Conservation (phyloP, 2,888 invertebrate species). For the Gari tellinella region DNA sequence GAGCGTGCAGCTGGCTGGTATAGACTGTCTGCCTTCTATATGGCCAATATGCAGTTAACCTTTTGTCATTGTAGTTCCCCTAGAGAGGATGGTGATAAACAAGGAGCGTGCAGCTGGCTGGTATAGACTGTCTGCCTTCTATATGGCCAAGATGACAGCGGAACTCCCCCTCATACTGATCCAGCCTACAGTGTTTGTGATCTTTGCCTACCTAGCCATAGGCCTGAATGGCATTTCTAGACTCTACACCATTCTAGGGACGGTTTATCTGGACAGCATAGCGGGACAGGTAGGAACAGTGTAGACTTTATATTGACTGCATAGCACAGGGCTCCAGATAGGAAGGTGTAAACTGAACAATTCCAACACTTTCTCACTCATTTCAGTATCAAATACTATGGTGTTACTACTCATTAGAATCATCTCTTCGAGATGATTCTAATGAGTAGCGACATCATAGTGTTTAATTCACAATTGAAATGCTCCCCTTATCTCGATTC, state of each 20-base stretch:
- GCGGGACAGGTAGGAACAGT: slow-evolving; percentile 91
- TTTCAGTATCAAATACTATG: too few species aligned
- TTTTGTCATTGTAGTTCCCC: slow-evolving; percentile 90
- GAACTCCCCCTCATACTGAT: slow-evolving; percentile 91
- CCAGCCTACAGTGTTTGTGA: slow-evolving; percentile 90
- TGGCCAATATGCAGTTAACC: slow-evolving; percentile 94
- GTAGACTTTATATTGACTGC: slow-evolving; percentile 10
- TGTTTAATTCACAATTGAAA: too few species aligned
- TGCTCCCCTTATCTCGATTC: too few species aligned
- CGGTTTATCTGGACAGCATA: slow-evolving; percentile 89
- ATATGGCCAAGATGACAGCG: slow-evolving; percentile 92
- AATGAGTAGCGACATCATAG: too few species aligned
- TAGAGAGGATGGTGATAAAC: slow-evolving; percentile 91
- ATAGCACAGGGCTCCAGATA: too few species aligned
- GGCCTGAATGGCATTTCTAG: slow-evolving; percentile 88
- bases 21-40: slow-evolving; percentile 91
- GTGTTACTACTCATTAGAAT: too few species aligned
- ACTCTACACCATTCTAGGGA: slow-evolving; percentile 89
- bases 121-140: slow-evolving; percentile 92
- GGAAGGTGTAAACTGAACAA: too few species aligned
- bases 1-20: slow-evolving; percentile 92
- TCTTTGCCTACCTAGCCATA: slow-evolving; percentile 91
- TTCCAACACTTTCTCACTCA: too few species aligned
- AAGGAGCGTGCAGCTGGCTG: slow-evolving; percentile 92
- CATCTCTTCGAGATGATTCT: too few species aligned